Base-by-base conservation (phyloP, 2,888 invertebrate genomes). In the Tillus elongatus region DNA sequence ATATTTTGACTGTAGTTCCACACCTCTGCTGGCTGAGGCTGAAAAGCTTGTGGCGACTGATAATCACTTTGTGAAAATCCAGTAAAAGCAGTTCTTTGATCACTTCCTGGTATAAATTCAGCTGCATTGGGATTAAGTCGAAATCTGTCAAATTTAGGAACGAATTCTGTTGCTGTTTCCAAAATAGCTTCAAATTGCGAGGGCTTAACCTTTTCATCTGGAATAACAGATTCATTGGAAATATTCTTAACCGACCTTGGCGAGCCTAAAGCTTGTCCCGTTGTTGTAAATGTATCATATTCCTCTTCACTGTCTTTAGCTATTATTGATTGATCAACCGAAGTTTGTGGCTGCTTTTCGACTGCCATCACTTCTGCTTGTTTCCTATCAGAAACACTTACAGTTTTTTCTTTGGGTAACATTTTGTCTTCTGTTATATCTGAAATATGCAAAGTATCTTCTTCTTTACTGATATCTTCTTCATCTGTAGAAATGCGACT, bases 111-210 rank as follows among this genome's bases (percentile, higher is more conserved):
- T 30, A 66, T 49, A 41, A 66, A 66, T 50, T 63, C 61, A 28
- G 60, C 57, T 2, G 66, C 66, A 35, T 65, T 56, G 1, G 61
- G 65, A 52, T 65, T 65, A 33, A 65, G 42, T 26, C 55, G 54
- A n/a, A 59, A 57, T 13, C 41, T 35, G 41, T 57, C 55, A 3
- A 48, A 49, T 51, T 57, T 60, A 9, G 61, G 60, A 10, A 62
- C 46, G 40, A 60, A 60, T 47, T 64, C 63, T 1, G 54, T 52
- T 2, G 53, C 58, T 27, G 47, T 54, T 15, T 52, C 54, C 3
- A 63, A 45, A 19, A 59, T 60, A 33, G 58, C 57, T 45, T 63
- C 64, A 37, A 60, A 52, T 39, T 56, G 48, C n/a, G 52, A 58
- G n/a, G 46, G 43, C 34, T 42, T 37, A 37, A 11, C 30, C 11